These are phyloP conservation scores for Aquatica leii DNA, from an alignment of 2,888 invertebrate species.

Conservation along the genomic window DNA sequence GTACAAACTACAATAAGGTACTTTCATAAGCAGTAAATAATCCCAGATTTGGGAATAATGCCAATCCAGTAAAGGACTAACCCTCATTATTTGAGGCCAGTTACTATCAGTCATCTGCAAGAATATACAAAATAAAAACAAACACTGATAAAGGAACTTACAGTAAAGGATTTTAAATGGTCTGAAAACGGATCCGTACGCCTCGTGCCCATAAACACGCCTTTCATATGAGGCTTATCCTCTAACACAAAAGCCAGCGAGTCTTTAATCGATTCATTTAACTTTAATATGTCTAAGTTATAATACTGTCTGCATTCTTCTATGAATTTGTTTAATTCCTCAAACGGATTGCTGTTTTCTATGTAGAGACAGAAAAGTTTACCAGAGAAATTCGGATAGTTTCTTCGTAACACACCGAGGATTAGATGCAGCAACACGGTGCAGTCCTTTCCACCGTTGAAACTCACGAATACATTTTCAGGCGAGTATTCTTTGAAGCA, in stretches of 20 bases:
- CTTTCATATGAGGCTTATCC: slow-evolving; percentile 71
- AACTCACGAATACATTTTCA: slow-evolving; percentile 86
- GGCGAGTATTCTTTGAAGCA: slow-evolving; percentile 71
- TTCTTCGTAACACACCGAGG: slow-evolving; percentile 61
- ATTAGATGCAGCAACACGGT: slow-evolving; percentile 85
- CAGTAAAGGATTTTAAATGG: slow-evolving; percentile 74
- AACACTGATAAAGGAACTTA: slow-evolving; percentile 54
- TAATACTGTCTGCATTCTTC: slow-evolving; percentile 74
- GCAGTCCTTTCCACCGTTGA: slow-evolving; percentile 99
- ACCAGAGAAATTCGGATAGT: slow-evolving; percentile 49
- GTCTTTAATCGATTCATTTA: slow-evolving; percentile 74
- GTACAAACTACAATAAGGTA: slow-evolving; percentile 93
- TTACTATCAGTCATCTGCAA: slow-evolving; percentile 81
- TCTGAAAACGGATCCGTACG: slow-evolving; percentile 85
- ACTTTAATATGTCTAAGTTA: slow-evolving; percentile 73
- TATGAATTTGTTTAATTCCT: slow-evolving; percentile 88
- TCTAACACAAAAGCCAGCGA: slow-evolving; percentile 71
- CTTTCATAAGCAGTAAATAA: slow-evolving; percentile 77
- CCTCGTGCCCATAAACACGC: slow-evolving; percentile 92
- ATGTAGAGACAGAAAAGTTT: slow-evolving; percentile 81
- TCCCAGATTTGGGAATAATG: slow-evolving; percentile 91
- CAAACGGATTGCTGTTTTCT: slow-evolving; percentile 79
- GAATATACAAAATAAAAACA: slow-evolving; percentile 27
- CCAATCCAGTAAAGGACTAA: slow-evolving; percentile 94
- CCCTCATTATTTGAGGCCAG: slow-evolving; percentile 91